phyloP scores from a whole-genome alignment of 2,113 vertebrate genomes.

The Microtus richardsoni region DNA sequence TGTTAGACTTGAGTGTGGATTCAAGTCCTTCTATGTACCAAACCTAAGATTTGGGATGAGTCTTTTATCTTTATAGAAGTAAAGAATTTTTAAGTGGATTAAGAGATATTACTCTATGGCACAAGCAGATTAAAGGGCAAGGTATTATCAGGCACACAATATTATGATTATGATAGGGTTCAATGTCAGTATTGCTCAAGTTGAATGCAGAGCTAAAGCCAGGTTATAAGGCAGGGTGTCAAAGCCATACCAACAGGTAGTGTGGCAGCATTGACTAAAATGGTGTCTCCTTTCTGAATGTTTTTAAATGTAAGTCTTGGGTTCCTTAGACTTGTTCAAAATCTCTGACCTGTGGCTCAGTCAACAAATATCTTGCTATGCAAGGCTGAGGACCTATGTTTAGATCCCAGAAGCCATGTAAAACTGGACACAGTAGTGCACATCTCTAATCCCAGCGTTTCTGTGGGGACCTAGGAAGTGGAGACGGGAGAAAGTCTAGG shows the following conservation, averaged over 20 bases:
- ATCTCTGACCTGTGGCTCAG: background rate
- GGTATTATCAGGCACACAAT: background rate
- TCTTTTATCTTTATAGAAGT: background rate
- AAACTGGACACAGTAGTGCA: background rate
- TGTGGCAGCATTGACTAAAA: background rate
- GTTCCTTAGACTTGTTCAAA: background rate
- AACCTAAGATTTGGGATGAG: background rate
- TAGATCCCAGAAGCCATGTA: background rate
- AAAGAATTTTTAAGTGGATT: background rate
- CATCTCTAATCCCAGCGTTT: background rate
- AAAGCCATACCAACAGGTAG: background rate
- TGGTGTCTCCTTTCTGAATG: background rate
- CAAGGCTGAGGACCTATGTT: background rate
- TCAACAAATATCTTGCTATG: background rate
- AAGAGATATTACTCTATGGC: background rate
- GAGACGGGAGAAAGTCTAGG: too few relatives aligned
- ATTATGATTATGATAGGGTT: background rate
- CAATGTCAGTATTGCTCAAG: slow-evolving; percentile 1
- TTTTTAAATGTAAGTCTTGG: background rate
- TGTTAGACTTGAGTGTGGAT: background rate
- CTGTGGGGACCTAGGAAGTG: background rate
- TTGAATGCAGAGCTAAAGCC: background rate
- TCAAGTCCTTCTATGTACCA: background rate
- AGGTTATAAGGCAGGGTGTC: background rate
- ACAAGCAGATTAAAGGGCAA: background rate